Percentiles rank a stretch among this genome's conserved stretches.
Evolutionary conservation across 2,888 invertebrate genomes (phyloP).

Genomic region (Pristionchus japonicus): DNA sequence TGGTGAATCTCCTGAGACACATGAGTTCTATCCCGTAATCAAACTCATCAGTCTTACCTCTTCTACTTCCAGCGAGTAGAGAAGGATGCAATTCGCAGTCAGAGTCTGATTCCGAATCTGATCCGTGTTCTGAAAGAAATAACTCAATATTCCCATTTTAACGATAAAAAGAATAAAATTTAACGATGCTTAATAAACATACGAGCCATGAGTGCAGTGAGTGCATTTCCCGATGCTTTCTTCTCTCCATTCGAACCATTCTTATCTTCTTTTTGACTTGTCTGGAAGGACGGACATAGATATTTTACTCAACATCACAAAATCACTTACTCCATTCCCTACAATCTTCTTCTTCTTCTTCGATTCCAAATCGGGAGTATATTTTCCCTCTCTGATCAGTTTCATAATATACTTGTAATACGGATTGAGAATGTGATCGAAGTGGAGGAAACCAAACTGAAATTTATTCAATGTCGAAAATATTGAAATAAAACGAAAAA

Average conservation of each 20-base stretch:
- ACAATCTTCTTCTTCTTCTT: slow-evolving; percentile 42
- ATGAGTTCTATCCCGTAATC: too few species aligned
- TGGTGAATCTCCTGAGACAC: slow-evolving; percentile 38
- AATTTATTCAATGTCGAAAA: not conserved
- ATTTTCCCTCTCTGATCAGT: slow-evolving; percentile 76
- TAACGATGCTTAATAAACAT: not conserved
- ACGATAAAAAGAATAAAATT: not conserved
- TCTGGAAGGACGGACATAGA: not conserved
- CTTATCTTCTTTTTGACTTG: not conserved
- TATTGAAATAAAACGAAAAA: not conserved
- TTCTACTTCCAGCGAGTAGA: slow-evolving; percentile 51
- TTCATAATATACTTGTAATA: slow-evolving; percentile 85
- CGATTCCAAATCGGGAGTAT: slow-evolving; percentile 64
- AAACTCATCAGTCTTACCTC: slow-evolving; percentile 45
- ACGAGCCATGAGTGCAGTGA: slow-evolving; percentile 36
- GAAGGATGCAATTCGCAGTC: slow-evolving; percentile 65
- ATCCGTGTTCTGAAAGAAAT: slow-evolving; percentile 45
- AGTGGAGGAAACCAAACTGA: slow-evolving; percentile 92
- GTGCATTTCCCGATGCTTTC: slow-evolving; percentile 22
- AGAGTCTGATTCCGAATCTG: slow-evolving; percentile 57
- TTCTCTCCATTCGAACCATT: not conserved
- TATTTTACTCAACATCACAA: not conserved
- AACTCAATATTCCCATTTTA: not conserved
- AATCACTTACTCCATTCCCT: not conserved
- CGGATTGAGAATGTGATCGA: slow-evolving; percentile 86